Conservation (phyloP, 2,797 vertebrate genomes). For the Bradypodion ventrale region DNA sequence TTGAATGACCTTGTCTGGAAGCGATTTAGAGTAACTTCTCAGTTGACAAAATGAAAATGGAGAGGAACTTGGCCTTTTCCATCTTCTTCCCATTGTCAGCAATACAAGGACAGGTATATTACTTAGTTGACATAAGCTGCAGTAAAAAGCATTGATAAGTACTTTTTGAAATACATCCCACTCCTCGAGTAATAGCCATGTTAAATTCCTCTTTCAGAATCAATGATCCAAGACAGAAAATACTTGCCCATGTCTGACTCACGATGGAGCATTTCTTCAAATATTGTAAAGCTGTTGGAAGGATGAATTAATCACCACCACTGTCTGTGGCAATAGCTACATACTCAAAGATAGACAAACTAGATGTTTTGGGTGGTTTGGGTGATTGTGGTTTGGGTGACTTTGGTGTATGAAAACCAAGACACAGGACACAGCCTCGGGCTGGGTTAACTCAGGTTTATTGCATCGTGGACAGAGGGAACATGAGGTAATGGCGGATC, state of each 20-base stretch:
- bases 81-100: neutral
- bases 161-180: conserved; percentile 5
- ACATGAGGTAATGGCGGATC: too few species aligned
- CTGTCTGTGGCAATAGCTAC: neutral
- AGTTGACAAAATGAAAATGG: neutral
- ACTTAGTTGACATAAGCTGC: neutral
- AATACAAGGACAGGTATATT: neutral
- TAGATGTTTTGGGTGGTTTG: neutral
- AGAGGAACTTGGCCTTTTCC: neutral
- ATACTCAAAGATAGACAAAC: neutral
- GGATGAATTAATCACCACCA: neutral
- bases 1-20: neutral
- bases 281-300: neutral
- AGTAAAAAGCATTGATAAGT: neutral
- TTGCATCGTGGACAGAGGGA: too few species aligned
- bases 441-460: too few species aligned
- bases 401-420: too few species aligned
- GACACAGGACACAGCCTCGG: too few species aligned
- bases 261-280: neutral
- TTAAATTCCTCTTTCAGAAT: neutral
- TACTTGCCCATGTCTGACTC: neutral
- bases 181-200: neutral
- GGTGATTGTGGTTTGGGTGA: too few species aligned
- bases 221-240: neutral
- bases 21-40: neutral